Percentiles rank a stretch among this genome's conserved stretches.
phyloP scores from a whole-genome alignment of 2,113 vertebrate genomes.

The Hoplias malabaricus region DNA sequence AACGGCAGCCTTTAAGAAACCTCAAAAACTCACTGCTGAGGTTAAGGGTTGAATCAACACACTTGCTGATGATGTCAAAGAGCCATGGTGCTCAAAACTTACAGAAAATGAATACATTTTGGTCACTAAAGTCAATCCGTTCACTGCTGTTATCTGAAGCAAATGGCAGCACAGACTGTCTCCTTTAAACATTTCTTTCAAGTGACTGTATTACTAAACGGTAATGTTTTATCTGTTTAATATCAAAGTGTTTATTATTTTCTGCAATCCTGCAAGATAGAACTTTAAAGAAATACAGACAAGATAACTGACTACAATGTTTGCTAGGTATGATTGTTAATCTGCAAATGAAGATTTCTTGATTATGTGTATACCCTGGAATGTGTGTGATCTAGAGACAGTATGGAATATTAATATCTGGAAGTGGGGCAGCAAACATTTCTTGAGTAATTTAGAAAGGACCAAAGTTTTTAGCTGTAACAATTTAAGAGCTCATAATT shows the following conservation, averaged over 20 bases:
- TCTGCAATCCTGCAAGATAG: neutral
- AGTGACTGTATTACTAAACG: neutral
- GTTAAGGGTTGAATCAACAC: neutral
- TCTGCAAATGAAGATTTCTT: neutral
- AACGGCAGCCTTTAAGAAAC: neutral
- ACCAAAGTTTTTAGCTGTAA: constrained; percentile 50
- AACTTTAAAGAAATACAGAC: neutral
- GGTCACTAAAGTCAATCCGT: constrained; percentile 1
- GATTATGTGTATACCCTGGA: neutral
- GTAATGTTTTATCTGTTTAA: neutral
- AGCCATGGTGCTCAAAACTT: neutral
- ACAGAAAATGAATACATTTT: neutral
- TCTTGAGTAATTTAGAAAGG: constrained; percentile 31
- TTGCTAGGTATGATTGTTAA: neutral
- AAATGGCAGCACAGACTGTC: neutral
- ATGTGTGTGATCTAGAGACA: no score
- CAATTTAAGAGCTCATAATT: constrained; percentile 14
- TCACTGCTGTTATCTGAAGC: constrained; percentile 21
- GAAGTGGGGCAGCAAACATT: neutral
- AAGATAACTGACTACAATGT: neutral
- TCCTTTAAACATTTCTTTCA: constrained; percentile 14
- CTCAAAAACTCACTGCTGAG: neutral
- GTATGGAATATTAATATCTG: neutral
- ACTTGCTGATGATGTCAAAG: constrained; percentile 1
- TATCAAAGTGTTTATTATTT: constrained; percentile 14